Percentiles rank a stretch among this genome's conserved stretches.
phyloP scores from a whole-genome alignment of 2,797 vertebrate genomes.

The Steatocranus sp. region DNA sequence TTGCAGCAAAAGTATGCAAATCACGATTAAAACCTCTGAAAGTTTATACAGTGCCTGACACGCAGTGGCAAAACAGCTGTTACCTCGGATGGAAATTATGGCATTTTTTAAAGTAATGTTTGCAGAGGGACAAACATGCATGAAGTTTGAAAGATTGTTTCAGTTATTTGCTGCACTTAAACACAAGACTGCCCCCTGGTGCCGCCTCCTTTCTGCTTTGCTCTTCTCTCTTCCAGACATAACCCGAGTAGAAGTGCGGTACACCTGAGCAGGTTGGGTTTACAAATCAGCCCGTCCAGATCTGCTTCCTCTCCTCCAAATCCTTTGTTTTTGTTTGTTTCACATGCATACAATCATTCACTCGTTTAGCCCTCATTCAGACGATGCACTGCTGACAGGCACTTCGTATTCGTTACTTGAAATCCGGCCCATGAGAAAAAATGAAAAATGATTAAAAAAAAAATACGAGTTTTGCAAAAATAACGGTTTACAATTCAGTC shows the following conservation, averaged over 20 bases:
- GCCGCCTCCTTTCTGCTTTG: rapidly evolving
- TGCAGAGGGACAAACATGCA: not conserved
- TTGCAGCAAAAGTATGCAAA: rapidly evolving
- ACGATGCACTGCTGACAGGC: not conserved
- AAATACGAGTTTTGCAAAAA: rapidly evolving
- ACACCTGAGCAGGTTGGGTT: not conserved
- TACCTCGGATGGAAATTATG: not conserved
- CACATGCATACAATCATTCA: not conserved
- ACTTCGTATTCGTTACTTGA: rapidly evolving
- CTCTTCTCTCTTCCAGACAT: rapidly evolving
- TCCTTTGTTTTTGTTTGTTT: not conserved
- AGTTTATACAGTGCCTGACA: not conserved
- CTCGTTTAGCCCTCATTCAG: not conserved
- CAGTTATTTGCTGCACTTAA: not conserved
- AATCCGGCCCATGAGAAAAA: not conserved
- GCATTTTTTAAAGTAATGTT: not conserved
- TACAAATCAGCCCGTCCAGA: not conserved
- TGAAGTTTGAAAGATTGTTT: not conserved
- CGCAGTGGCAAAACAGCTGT: rapidly evolving
- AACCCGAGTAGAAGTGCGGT: not conserved
- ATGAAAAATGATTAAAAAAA: not conserved
- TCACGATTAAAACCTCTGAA: not conserved
- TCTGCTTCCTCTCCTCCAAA: not conserved
- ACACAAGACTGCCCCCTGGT: not conserved
- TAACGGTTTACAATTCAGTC: not conserved